Evolutionary conservation across 2,797 vertebrate species (phyloP), one percentile per base, ranked within the genome.

Genomic region (Sebastes diaconus): DNA sequence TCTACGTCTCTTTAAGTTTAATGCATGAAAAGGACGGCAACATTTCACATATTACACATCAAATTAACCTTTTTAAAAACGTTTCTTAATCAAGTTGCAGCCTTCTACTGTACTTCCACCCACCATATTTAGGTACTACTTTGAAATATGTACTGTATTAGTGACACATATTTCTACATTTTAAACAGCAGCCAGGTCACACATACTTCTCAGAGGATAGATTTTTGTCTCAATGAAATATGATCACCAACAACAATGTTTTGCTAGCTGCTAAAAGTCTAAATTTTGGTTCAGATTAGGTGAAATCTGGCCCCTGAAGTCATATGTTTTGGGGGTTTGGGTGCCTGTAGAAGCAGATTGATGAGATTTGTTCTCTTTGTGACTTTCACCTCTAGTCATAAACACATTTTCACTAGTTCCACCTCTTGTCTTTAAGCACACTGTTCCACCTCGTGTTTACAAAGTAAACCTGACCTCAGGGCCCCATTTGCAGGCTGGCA

Each of bases 381-480:
- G 20, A 66, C n/a, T 59, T 59, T 64, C 13, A 57, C 14, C n/a
- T 32, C 0, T 6, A 7, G 34, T 18, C 7, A 12, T 54, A 20
- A 54, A 42, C 13, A 75, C 34, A 64, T 65, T 80, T 67, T 55
- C 16, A 29, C 34, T 6, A 1, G n/a, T 66, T 64, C 27, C 20
- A 65, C 34, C 57, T 14, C 14, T 27, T 11, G 25, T 70, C 5
- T 75, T 34, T 6, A 80, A 77, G 70, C 68, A 67, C 70, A 34
- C 2, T 3, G 0, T 34, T 32, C n/a, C 36, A 46, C 29, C 80
- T 59, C 8, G 0, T 79, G 64, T 92, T 92, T 84, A 87, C 87
- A 85, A 65, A 79, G 85, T 79, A 83, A 90, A 90, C 79, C 55
- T 84, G 83, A 77, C 73, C 79, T 76, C 68, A 52, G 61, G 67